Evolutionary conservation across 2,888 invertebrate genomes (phyloP).

Genomic region (Agrotis ipsilon): DNA sequence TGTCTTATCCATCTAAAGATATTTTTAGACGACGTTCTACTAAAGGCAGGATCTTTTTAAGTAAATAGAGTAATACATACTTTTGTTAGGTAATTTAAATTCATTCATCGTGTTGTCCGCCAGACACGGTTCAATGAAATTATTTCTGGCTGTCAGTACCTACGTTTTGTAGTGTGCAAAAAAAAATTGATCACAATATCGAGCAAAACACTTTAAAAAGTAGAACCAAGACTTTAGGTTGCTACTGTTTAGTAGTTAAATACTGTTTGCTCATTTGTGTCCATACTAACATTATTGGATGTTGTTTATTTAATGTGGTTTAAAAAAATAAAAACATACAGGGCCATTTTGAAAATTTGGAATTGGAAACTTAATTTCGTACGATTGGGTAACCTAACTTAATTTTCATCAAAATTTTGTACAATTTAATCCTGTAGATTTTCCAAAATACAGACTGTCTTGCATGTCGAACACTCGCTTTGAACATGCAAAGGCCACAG

Average conservation of each 20-base stretch:
- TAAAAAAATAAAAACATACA: no score
- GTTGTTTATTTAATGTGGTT: no score
- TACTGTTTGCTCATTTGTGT: no score
- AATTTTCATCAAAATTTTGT: background rate
- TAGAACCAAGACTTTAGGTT: no score
- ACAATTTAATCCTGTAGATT: constrained; percentile 3
- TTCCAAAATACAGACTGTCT: background rate
- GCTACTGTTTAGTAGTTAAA: no score
- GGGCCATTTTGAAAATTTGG: background rate
- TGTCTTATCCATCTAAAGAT: no score
- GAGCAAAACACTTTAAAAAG: background rate
- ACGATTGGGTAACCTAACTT: background rate
- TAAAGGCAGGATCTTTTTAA: no score
- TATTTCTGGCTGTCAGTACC: no score
- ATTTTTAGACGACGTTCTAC: no score
- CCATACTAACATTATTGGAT: no score
- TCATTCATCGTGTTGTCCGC: background rate
- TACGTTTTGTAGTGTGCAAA: background rate
- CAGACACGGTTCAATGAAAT: background rate
- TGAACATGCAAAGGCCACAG: constrained; percentile 16
- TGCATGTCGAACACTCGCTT: background rate
- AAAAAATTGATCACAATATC: background rate
- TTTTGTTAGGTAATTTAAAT: no score
- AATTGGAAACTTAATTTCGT: background rate
- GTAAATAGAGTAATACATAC: no score